Percentiles rank a stretch among this genome's conserved stretches.
These are phyloP conservation scores for Hyaena hyaena DNA, from an alignment of 2,113 vertebrate species.

Conservation along the genomic window DNA sequence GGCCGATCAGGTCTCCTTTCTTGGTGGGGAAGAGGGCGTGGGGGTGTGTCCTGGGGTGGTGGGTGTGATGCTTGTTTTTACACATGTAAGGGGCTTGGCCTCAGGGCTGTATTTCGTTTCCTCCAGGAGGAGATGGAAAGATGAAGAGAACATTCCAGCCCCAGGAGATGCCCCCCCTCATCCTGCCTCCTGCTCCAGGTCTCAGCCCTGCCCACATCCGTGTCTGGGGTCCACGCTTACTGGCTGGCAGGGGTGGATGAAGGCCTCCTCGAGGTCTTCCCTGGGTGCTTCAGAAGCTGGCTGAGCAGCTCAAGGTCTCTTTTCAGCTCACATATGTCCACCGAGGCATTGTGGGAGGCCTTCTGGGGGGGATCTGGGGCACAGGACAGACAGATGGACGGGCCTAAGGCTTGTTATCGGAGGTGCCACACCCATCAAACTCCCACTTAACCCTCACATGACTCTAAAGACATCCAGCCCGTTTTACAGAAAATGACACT, in stretches of 20 bases:
- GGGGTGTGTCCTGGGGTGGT: neutral
- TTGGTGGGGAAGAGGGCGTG: neutral
- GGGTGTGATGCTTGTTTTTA: neutral
- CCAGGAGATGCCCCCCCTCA: neutral
- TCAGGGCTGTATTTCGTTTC: neutral
- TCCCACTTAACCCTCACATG: neutral
- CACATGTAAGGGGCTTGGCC: neutral
- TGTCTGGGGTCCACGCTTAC: conserved; percentile 43
- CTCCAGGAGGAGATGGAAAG: neutral
- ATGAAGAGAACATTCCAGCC: accelerated
- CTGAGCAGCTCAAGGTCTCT: conserved; percentile 68
- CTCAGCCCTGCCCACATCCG: accelerated
- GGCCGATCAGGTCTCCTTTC: neutral
- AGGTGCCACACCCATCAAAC: neutral
- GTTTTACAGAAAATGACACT: neutral
- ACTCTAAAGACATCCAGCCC: neutral
- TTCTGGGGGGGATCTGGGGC: conserved; percentile 3
- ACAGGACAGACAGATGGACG: neutral
- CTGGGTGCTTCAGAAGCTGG: conserved; percentile 46
- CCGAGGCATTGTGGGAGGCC: conserved; percentile 16
- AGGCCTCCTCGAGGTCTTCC: neutral
- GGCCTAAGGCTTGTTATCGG: accelerated
- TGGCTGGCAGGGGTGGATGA: neutral
- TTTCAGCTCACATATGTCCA: conserved; percentile 75
- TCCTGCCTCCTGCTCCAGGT: neutral